Evolutionary conservation across 2,113 vertebrate genomes (phyloP).

Genomic region (Aptenodytes forsteri): DNA sequence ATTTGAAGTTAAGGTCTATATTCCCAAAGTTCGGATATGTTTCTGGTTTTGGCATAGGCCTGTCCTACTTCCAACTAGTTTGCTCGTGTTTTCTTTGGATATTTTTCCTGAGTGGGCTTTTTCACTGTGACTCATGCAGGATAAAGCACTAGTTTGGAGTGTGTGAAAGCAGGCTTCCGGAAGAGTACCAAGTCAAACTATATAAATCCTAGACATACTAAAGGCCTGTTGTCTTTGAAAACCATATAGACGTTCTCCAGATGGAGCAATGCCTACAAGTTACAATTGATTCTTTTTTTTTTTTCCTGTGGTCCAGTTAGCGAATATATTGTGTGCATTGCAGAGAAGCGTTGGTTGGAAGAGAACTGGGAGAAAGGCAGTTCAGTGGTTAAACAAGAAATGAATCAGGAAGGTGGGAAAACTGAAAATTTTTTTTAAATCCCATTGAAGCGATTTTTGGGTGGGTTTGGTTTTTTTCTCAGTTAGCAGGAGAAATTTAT

Average conservation of each 20-base stretch:
- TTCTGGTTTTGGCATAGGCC: constrained; percentile 13
- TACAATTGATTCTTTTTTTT: not conserved
- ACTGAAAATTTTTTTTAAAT: not conserved
- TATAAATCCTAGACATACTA: constrained; percentile 7
- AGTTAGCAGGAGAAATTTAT: constrained; percentile 21
- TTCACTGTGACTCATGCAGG: not conserved
- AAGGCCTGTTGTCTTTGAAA: constrained; percentile 25
- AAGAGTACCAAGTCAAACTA: constrained; percentile 11
- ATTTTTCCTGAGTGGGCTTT: constrained; percentile 26
- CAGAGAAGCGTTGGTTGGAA: constrained; percentile 1
- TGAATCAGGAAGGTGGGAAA: not conserved
- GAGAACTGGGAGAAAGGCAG: not conserved
- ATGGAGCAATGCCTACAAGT: not conserved
- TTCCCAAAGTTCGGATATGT: not conserved
- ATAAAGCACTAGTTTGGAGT: constrained; percentile 29
- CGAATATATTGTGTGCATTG: not conserved
- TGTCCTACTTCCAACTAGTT: constrained; percentile 20
- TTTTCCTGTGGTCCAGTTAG: not conserved
- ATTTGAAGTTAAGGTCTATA: not conserved
- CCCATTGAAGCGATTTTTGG: not conserved
- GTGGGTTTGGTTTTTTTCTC: not conserved
- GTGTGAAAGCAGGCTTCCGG: constrained; percentile 42
- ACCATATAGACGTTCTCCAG: not conserved
- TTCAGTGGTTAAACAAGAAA: not conserved
- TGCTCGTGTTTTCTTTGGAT: constrained; percentile 23